Evolutionary conservation across 2,888 invertebrate species (phyloP), one percentile per base, ranked within the genome.

Genomic region (Limenitis camilla): DNA sequence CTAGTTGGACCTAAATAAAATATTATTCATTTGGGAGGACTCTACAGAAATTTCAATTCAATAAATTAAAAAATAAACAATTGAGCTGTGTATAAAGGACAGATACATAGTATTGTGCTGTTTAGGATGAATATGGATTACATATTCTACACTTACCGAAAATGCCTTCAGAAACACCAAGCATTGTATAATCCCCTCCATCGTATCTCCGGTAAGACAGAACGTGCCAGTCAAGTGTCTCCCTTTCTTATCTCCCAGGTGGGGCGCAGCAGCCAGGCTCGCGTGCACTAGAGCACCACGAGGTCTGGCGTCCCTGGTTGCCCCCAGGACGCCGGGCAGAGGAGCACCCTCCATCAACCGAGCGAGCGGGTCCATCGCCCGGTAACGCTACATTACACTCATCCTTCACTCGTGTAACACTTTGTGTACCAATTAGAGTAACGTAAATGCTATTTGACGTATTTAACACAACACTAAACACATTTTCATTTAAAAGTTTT

Each of bases 151-250:
- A n/a, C 95, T 93, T 90, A 96, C 96, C 94, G 95, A 95, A 80
- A 96, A 96, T 38, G 96, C 96, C 84, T 96, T 96, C 74, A 96
- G 91, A 88, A 96, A 96, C 68, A 96, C 96, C 70, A 96, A 90
- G 79, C 96, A 96, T 88, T 96, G 96, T 75, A 96, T 95, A 74
- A 96, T 96, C 66, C 95, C 96, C 76, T 96, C 96, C 95, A 96
- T 96, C 56, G 96, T 96, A 83, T 96, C 96, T 49, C 96, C 96
- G 42, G 95, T 94, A 56, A 96, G 91, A 72, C 95, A 95, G 85
- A 96, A 96, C 48, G 95, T 95, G 65, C 96, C 96, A 11, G 94
- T 94, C 60, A 96, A 90, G 74, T 95, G 95, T 60, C 95, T 89
- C 62, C 94, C 93, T 74, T 94, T 92, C 69, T 94, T 92, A 68